Base-by-base conservation (phyloP, 2,113 vertebrate genomes). In the Pycnonotus jocosus region DNA sequence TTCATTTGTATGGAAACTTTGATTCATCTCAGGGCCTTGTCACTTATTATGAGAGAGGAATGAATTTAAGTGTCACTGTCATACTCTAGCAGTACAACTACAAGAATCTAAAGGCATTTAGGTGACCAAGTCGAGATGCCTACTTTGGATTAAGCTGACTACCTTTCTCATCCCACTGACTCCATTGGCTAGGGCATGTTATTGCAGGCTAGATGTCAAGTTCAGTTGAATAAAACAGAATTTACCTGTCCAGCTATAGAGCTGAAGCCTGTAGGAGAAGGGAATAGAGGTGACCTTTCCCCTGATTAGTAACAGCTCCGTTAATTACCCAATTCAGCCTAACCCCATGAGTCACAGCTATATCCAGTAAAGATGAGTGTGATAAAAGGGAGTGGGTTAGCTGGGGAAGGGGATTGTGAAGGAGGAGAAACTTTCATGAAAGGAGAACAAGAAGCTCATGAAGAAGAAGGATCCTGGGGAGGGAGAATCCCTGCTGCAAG, bases 61-160 rank as follows among this genome's bases (percentile, higher is more conserved):
- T 51, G 2, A 21, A 53, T 74, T 28, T 58, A 21, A 27, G 4
- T 37, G 13, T 35, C 18, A 21, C 18, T 68, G 10, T 47, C 31
- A 48, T 62, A 40, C 11, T 42, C 56, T 61, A 7, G 11, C 24
- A 58, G 7, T 56, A 31, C 10, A 45, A 33, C 15, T 61, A 12
- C 28, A 45, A 57, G 10, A 35, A 15, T 31, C 18, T 11, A 38
- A 81, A 53, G 8, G 54, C 6, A 44, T 45, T 53, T 19, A 40
- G 35, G 50, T 37, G 7, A 22, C 35, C 22, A 48, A 35, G 5
- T 15, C 0, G 0, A 68, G 17, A 25, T 47, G 1, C 2, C 6
- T 58, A 4, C 3, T 50, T 78, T 57, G 40, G 27, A 80, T 28
- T 38, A 61, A 77, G 1, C 2, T 73, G 30, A 18, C 37, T 30